Evolutionary conservation across 2,888 invertebrate species (phyloP).

Genomic region (Pollenia angustigena): DNA sequence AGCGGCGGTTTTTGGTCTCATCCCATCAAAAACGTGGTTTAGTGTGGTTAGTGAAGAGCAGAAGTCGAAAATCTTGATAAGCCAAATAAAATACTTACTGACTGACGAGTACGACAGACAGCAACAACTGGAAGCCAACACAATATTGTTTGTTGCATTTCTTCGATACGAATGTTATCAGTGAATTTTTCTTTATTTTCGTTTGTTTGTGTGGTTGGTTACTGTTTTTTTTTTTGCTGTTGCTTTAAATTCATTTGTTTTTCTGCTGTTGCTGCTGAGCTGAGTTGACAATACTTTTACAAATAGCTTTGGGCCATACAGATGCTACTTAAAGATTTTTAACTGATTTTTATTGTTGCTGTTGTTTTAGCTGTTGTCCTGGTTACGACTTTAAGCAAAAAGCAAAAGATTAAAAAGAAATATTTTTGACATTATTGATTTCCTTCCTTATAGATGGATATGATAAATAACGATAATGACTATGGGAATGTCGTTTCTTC

Average conservation of each 20-base stretch:
- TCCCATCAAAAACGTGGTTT: constrained; percentile 58
- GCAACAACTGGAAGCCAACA: constrained; percentile 45
- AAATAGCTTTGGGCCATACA: constrained; percentile 68
- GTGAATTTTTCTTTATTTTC: constrained; percentile 27
- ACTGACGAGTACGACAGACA: background rate
- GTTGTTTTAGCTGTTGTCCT: background rate
- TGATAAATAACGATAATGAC: constrained; percentile 62
- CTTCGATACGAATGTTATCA: constrained; percentile 56
- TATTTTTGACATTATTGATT: constrained; percentile 66
- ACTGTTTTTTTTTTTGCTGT: constrained; percentile 15
- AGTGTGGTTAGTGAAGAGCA: constrained; percentile 41
- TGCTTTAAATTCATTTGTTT: constrained; percentile 56
- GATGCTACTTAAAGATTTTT: constrained; percentile 59
- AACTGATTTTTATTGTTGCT: constrained; percentile 5
- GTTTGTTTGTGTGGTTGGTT: background rate
- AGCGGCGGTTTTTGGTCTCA: constrained; percentile 23
- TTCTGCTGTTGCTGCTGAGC: constrained; percentile 56
- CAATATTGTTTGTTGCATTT: constrained; percentile 42
- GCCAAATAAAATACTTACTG: constrained; percentile 41
- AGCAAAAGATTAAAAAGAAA: constrained; percentile 49
- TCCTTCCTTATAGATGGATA: constrained; percentile 63
- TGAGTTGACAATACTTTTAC: constrained; percentile 68
- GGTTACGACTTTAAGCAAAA: constrained; percentile 6
- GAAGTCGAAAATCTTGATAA: constrained; percentile 61
- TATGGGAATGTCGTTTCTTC: constrained; percentile 53